Evolutionary conservation across 2,888 invertebrate species (phyloP), one percentile per base, ranked within the genome.

Genomic region (Drosophila austrosaltans): DNA sequence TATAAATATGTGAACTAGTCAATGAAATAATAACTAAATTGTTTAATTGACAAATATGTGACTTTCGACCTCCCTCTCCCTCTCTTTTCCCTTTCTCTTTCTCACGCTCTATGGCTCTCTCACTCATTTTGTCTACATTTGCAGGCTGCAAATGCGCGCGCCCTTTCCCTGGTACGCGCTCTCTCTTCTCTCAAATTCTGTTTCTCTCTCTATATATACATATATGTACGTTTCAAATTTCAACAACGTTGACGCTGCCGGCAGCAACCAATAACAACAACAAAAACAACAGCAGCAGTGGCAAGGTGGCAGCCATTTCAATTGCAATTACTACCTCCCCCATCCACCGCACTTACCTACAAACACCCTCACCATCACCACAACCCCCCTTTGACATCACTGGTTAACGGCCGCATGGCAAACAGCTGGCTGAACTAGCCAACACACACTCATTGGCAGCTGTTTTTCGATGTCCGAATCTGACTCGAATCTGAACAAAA

Each of bases 101-200:
- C 56, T 54, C 42, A 22, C 30, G 20, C 10, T 53, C 12, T 20
- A 56, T 22, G 20, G 36, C 16, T 3, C 10, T 25, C 32, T 53
- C 48, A 53, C 40, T 58, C 7, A 25, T 32, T 30, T 28, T 44
- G 44, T 42, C 53, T 28, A 16, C 20, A 28, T 40, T 59, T 66
- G 66, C 64, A 63, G 59, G 53, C 72, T 72, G 76, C 76, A 82
- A 69, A 73, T 60, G 75, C 66, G 69, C 72, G 65, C 68, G 56
- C 63, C 63, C 56, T 71, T 59, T 63, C 53, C 7, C 74, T 57
- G 44, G 30, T 64, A 53, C 63, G 53, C 53, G 53, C 64, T 62
- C 44, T 60, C 58, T 28, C 61, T 64, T 30, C 6, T 44, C 53
- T 60, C 4, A 28, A 28, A 28, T 44, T 20, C 22, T 25, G 28